Base-by-base conservation (phyloP, 2,888 invertebrate species). In the Craniophora ligustri region DNA sequence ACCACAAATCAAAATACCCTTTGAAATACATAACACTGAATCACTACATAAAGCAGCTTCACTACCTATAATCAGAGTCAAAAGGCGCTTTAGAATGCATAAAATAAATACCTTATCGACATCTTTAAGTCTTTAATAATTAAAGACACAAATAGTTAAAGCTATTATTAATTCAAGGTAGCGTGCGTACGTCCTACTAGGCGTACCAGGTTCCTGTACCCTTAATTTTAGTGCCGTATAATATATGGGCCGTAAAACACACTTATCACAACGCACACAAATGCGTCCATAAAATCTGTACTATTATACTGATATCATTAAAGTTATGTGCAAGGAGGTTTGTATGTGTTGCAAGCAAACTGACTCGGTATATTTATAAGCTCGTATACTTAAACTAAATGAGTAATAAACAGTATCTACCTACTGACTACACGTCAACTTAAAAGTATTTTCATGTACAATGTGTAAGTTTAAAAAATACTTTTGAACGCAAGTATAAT, bases 231-330 rank as follows among this genome's bases (percentile, higher is more conserved):
- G 80, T 76, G 73, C 71, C 76, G 64, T 76, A 76, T 85, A 83
- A 88, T 88, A 87, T 88, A 87, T 83, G 80, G 78, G 75, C 74
- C 82, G 82, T 90, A 91, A 89, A 89, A 75, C 70, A 83, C 79
- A 87, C 85, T 89, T 89, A 91, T 90, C 91, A 84, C 76, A 80
- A 74, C 69, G 75, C 74, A 86, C 79, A 85, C 85, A 83, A 82
- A 76, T 78, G 69, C 78, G 74, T 83, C 75, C 82, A 81, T 88
- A 85, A 85, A 89, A 81, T 73, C 67, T 65, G 50, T 61, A 57
- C 54, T 54, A 59, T 50, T 56, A 40, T 32, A 38, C 21, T 56
- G 58, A 47, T 70, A 67, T 16, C n/a, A 16, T 62, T 28, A 10
- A 64, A 67, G 21, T 67, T 67, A 67, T 42, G 13, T 38, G 19